Evolutionary conservation across 2,797 vertebrate species (phyloP).

Genomic region (Chaenodraco wilsoni): DNA sequence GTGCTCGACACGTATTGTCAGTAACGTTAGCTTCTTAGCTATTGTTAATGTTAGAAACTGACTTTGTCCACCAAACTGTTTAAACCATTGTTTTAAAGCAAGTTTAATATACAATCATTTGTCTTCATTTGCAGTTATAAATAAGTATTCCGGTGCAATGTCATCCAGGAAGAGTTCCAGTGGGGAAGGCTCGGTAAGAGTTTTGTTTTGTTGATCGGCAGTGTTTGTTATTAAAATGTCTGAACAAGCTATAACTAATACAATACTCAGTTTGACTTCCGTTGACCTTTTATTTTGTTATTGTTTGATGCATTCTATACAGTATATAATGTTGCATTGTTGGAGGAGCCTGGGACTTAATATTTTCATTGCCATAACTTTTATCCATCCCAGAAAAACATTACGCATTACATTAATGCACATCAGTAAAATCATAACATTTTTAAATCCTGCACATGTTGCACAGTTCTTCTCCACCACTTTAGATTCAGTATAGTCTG

Average conservation of each 20-base stretch:
- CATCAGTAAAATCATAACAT: too few relatives aligned
- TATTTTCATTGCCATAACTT: too few relatives aligned
- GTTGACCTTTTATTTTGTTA: not conserved
- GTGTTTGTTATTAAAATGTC: not conserved
- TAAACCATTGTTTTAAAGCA: not conserved
- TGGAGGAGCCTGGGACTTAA: too few relatives aligned
- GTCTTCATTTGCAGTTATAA: slow-evolving; percentile 16
- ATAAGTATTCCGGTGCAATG: slow-evolving; percentile 40
- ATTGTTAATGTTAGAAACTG: not conserved
- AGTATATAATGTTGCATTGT: too few relatives aligned
- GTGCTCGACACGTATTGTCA: not conserved
- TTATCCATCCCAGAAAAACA: too few relatives aligned
- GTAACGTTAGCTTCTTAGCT: too few relatives aligned
- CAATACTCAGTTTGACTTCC: slow-evolving; percentile 3
- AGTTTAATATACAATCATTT: not conserved
- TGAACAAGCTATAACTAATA: not conserved
- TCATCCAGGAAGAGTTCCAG: slow-evolving; percentile 44
- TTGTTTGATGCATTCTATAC: too few relatives aligned
- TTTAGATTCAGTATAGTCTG: too few relatives aligned
- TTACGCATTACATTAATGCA: too few relatives aligned
- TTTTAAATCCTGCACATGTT: too few relatives aligned
- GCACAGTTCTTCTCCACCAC: too few relatives aligned
- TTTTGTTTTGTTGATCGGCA: not conserved
- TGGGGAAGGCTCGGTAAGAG: slow-evolving; percentile 66
- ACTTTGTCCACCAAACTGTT: not conserved